phyloP scores from a whole-genome alignment of 1,140 invertebrate genomes.

The Thaumetopoea pityocampa region DNA sequence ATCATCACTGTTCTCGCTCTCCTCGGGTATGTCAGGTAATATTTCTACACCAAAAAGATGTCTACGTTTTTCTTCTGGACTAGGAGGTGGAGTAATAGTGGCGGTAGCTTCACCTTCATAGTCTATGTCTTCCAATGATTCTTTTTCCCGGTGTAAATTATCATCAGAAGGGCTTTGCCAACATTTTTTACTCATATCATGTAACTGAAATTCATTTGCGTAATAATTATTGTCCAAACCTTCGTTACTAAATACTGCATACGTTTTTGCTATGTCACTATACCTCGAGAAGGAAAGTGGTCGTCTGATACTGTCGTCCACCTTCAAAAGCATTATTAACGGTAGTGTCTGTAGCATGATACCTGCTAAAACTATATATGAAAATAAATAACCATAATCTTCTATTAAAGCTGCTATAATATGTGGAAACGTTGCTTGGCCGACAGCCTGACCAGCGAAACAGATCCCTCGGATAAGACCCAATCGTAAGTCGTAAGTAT shows the following conservation, averaged over 20 bases:
- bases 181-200: constrained; percentile 61
- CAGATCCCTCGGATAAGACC: constrained; percentile 49
- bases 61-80: constrained; percentile 60
- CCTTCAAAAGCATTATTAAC: constrained; percentile 52
- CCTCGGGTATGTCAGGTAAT: constrained; percentile 71
- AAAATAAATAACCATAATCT: constrained; percentile 50
- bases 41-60: constrained; percentile 68
- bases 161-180: constrained; percentile 72
- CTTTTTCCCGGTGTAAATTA: constrained; percentile 39
- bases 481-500: constrained; percentile 59
- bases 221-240: constrained; percentile 40
- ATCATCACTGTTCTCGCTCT: constrained; percentile 41
- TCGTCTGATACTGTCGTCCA: constrained; percentile 38
- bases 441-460: constrained; percentile 60
- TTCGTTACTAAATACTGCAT: constrained; percentile 55
- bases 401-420: constrained; percentile 57
- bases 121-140: constrained; percentile 18
- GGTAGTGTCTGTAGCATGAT: constrained; percentile 66
- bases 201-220: constrained; percentile 57
- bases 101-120: constrained; percentile 34
- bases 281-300: constrained; percentile 49
- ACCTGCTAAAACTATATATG: constrained; percentile 52
- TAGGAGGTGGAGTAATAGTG: constrained; percentile 63
- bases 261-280: constrained; percentile 55
- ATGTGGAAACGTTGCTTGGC: constrained; percentile 61